These are phyloP conservation scores for Cuniculus paca DNA, from an alignment of 2,797 vertebrate genomes.

Conservation along the genomic window DNA sequence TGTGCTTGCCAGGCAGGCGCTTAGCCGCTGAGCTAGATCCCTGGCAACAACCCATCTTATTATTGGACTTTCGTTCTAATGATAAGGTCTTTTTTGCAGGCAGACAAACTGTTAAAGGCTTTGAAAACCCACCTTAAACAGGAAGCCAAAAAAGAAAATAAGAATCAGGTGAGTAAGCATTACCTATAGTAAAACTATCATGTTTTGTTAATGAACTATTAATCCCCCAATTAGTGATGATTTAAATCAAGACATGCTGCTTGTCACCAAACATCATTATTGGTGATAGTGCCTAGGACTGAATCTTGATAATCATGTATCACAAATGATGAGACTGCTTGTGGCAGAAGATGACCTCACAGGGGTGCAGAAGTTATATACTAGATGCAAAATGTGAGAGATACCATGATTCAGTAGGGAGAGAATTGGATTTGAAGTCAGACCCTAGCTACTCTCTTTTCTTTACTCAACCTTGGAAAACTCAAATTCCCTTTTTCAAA, in stretches of 20 bases:
- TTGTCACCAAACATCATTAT: neutral
- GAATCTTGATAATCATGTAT: neutral
- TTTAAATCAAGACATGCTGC: slow-evolving; percentile 18
- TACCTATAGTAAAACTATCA: neutral
- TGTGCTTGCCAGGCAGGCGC: too few species aligned
- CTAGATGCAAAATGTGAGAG: neutral
- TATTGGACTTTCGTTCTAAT: slow-evolving; percentile 51
- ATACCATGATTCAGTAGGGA: neutral
- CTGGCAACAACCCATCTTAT: neutral
- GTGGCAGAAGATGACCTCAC: neutral
- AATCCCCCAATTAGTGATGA: neutral
- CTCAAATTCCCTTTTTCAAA: neutral
- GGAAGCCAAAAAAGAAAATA: slow-evolving; percentile 74
- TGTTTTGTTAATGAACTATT: slow-evolving; percentile 15
- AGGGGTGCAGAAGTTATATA: slow-evolving; percentile 14
- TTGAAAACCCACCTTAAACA: slow-evolving; percentile 91
- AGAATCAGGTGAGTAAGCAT: slow-evolving; percentile 83
- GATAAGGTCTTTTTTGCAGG: slow-evolving; percentile 87
- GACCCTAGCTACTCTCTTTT: neutral
- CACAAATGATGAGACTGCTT: neutral
- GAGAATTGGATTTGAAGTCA: neutral
- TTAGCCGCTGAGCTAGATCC: too few species aligned
- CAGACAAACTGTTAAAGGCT: slow-evolving; percentile 92
- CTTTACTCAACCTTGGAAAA: neutral
- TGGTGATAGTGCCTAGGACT: neutral